Evolutionary conservation across 2,113 vertebrate species (phyloP).

Genomic region (Nycticebus coucang): DNA sequence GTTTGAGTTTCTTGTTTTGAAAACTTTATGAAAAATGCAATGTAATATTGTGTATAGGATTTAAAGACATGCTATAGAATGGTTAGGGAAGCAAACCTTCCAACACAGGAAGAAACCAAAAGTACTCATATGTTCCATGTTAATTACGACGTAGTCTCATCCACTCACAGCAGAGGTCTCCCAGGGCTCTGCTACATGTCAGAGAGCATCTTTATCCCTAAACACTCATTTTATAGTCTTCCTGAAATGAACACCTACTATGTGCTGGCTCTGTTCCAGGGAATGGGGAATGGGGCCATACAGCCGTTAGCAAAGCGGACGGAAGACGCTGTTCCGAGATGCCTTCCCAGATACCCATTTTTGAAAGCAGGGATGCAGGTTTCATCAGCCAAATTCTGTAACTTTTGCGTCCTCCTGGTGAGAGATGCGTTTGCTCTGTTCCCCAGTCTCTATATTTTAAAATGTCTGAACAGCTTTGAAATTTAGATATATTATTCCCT

Average conservation of each 20-base stretch:
- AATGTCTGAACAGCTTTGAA: slow-evolving; percentile 27
- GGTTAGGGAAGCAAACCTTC: background rate
- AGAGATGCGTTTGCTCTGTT: background rate
- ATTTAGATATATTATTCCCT: slow-evolving; percentile 51
- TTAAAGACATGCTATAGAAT: background rate
- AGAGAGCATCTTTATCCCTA: background rate
- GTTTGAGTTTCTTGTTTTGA: background rate
- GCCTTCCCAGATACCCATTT: background rate
- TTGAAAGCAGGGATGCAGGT: background rate
- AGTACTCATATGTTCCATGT: too few species aligned
- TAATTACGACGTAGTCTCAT: background rate
- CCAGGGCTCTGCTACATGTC: too few species aligned
- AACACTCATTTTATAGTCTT: background rate
- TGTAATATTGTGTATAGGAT: background rate
- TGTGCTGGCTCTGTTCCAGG: background rate
- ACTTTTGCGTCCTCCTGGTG: background rate
- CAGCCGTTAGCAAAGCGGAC: background rate
- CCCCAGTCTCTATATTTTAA: background rate
- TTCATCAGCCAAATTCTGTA: background rate
- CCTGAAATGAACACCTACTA: background rate
- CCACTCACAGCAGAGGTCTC: background rate
- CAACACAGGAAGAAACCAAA: background rate
- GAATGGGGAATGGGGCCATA: rapidly evolving
- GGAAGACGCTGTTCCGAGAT: background rate
- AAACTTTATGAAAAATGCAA: background rate